Evolutionary conservation across 2,113 vertebrate genomes (phyloP), one percentile per base, ranked within the genome.

Genomic region (human): DNA sequence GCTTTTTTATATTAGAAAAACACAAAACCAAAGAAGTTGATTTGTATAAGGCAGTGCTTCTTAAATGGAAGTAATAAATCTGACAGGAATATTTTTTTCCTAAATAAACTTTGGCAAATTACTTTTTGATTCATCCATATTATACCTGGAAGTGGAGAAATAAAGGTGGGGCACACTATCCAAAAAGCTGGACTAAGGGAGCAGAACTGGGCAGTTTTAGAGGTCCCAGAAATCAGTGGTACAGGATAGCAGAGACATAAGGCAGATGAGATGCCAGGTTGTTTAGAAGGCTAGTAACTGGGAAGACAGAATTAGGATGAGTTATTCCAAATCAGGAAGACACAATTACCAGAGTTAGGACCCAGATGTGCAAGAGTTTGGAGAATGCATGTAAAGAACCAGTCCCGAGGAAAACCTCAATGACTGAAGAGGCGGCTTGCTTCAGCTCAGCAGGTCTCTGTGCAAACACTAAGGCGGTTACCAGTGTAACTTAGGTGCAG

Each of bases 141-240:
- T 64, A 55, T 57, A 17, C 40, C 17, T 50, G 57, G 43, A 96
- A 66, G 75, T 95, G 8, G 8, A 95, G 14, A 96, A 96, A 95
- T 50, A 57, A 95, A 73, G 43, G 16, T 30, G 59, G 5, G 75
- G 11, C 27, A 25, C 17, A 22, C 12, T 38, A 87, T 22, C 43
- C n/a, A 89, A 73, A 57, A 81, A 93, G 22, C 35, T 83, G 64
- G 38, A 82, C 57, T 38, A n/a, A 52, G 50, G 76, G 88, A 78
- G n/a, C 18, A 92, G 68, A 90, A 35, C 10, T 0, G 7, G 22
- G 14, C 50, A 70, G 40, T 22, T 27, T 17, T 73, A 35, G 43
- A 76, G 13, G 30, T 78, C 30, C 43, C 57, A 66, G 81, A 85
- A 84, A 40, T n/a, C 9, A 86, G 30, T 9, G 22, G 9, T 72